Percentiles rank a stretch among this genome's conserved stretches.
These are phyloP conservation scores for Periparus ater DNA, from an alignment of 2,797 vertebrate species.

Conservation along the genomic window DNA sequence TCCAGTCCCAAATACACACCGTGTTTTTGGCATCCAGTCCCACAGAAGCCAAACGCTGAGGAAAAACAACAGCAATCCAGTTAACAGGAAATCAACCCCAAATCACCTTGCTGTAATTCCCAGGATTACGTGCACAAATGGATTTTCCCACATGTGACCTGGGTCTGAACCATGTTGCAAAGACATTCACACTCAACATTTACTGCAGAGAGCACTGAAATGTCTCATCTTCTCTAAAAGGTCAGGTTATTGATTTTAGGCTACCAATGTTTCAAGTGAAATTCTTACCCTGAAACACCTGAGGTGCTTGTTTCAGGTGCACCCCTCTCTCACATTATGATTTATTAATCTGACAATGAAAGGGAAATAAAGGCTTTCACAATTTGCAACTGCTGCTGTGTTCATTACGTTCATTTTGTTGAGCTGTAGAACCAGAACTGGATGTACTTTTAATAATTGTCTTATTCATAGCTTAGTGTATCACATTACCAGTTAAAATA, in stretches of 20 bases:
- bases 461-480: neutral
- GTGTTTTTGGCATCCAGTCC: constrained; percentile 97
- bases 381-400: neutral
- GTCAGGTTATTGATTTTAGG: neutral
- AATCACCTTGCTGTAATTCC: neutral
- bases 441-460: neutral
- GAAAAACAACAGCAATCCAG: constrained; percentile 31
- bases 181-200: neutral
- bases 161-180: neutral
- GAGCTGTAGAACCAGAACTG: neutral
- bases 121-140: neutral
- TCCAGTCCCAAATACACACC: constrained; percentile 96
- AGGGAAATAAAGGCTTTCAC: neutral
- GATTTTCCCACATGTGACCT: neutral
- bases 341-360: neutral
- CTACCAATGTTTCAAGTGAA: neutral
- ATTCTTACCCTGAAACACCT: neutral
- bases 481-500: neutral
- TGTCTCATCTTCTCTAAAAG: neutral
- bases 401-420: neutral
- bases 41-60: constrained; percentile 88
- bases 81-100: constrained; percentile 23
- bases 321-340: neutral
- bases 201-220: neutral
- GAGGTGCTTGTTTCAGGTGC: neutral